Percentiles rank a stretch among this genome's conserved stretches.
phyloP scores from a whole-genome alignment of 2,888 invertebrate genomes.

The Arge pagana region DNA sequence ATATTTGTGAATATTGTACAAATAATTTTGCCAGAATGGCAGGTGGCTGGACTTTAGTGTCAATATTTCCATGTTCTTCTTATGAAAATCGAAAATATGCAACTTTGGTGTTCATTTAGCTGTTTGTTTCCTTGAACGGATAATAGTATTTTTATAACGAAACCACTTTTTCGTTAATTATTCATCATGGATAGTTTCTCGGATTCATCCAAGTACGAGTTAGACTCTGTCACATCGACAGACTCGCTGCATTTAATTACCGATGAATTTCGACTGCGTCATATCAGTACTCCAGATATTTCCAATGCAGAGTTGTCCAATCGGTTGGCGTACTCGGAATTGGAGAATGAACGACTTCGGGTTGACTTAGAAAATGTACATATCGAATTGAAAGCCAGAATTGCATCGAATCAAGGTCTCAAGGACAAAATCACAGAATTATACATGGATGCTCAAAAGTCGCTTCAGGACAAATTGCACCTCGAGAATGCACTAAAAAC shows the following conservation, averaged over 20 bases:
- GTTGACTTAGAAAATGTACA: constrained; percentile 41
- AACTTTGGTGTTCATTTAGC: too few species aligned
- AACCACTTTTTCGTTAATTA: neutral
- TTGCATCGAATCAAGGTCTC: constrained; percentile 45
- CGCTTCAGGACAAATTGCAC: constrained; percentile 42
- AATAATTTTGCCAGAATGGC: too few species aligned
- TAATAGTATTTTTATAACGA: too few species aligned
- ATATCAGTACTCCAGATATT: constrained; percentile 40
- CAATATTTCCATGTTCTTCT: too few species aligned
- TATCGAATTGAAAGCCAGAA: constrained; percentile 44
- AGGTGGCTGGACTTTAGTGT: too few species aligned
- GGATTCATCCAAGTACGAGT: constrained; percentile 42
- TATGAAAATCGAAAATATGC: too few species aligned
- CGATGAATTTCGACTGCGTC: constrained; percentile 41
- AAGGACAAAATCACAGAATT: constrained; percentile 46
- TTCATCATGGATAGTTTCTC: constrained; percentile 40
- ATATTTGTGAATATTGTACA: too few species aligned
- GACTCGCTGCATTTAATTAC: constrained; percentile 42
- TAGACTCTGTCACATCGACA: constrained; percentile 41
- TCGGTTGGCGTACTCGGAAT: constrained; percentile 38
- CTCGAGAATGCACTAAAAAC: constrained; percentile 40
- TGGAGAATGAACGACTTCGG: constrained; percentile 45
- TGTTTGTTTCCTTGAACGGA: too few species aligned
- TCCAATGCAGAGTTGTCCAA: constrained; percentile 42
- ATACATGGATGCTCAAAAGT: constrained; percentile 42